Percentiles rank a stretch among this genome's conserved stretches.
These are phyloP conservation scores for Zoanthus sansibaricus DNA, from an alignment of 92 coral and sea anemone species.

Conservation along the genomic window DNA sequence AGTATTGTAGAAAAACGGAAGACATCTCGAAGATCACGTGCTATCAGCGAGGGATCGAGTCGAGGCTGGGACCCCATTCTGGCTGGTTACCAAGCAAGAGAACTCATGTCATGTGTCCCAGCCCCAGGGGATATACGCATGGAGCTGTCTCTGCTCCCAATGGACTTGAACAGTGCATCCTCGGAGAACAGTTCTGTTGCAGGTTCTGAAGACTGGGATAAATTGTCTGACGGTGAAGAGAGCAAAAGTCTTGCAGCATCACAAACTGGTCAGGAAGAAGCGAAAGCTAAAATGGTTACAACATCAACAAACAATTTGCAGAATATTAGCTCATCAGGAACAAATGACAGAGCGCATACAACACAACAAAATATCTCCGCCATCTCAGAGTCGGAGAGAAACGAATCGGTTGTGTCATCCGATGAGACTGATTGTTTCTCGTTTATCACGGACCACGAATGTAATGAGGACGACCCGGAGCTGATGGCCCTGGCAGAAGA, in stretches of 20 bases:
- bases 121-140: conserved; percentile 83
- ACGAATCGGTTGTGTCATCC: not conserved
- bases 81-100: conserved; percentile 95
- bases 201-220: conserved; percentile 65
- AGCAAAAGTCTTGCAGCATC: not conserved
- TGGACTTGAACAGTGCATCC: conserved; percentile 94
- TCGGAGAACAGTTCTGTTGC: conserved; percentile 83
- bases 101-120: conserved; percentile 88
- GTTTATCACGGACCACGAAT: conserved; percentile 63
- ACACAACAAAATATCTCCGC: not conserved
- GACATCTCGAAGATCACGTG: conserved; percentile 62
- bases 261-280: not conserved
- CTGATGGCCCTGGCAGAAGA: conserved; percentile 70
- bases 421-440: conserved; percentile 5
- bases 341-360: not conserved
- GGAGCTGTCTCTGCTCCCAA: conserved; percentile 87
- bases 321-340: not conserved
- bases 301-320: not conserved
- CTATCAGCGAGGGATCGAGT: conserved; percentile 79
- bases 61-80: conserved; percentile 99
- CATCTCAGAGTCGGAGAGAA: conserved; percentile 22
- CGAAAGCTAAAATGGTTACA: not conserved
- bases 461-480: conserved; percentile 79
- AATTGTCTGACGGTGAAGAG: conserved; percentile 56
- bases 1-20: conserved; percentile 33